These are phyloP conservation scores for Augochlorella aurata DNA, from an alignment of 2,888 invertebrate genomes.

Conservation along the genomic window DNA sequence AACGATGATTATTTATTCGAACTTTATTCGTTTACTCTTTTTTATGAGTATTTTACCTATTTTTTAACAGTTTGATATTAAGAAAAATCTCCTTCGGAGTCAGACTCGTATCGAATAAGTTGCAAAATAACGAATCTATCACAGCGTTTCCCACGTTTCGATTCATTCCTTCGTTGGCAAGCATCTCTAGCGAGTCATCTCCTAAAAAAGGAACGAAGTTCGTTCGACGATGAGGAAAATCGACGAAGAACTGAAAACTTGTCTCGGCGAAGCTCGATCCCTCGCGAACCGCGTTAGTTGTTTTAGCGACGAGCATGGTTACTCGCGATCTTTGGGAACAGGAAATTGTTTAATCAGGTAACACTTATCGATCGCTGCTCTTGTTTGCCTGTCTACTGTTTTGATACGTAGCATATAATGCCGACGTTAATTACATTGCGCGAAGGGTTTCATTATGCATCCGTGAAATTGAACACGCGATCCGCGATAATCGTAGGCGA, in stretches of 20 bases:
- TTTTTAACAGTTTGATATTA: no score
- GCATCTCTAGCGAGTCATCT: no score
- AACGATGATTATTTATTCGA: no score
- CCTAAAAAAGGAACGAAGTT: no score
- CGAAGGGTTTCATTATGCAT: neutral
- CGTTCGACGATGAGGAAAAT: no score
- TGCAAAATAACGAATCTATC: neutral
- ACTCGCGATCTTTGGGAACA: constrained; percentile 3
- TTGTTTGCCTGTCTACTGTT: neutral
- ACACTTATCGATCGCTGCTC: neutral
- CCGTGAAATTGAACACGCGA: neutral
- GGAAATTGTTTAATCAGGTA: neutral
- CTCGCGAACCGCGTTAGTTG: neutral
- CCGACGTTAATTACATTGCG: neutral
- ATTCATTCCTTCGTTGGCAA: no score
- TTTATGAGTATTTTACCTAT: no score
- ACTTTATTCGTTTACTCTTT: no score
- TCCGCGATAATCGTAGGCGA: neutral
- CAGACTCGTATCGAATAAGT: neutral
- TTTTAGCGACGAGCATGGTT: neutral
- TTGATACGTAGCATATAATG: neutral
- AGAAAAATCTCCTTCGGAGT: no score
- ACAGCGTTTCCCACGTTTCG: no score
- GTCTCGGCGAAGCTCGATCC: neutral
- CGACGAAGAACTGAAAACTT: neutral